Conservation (phyloP, 2,888 invertebrate genomes). For the Volucella inanis region DNA sequence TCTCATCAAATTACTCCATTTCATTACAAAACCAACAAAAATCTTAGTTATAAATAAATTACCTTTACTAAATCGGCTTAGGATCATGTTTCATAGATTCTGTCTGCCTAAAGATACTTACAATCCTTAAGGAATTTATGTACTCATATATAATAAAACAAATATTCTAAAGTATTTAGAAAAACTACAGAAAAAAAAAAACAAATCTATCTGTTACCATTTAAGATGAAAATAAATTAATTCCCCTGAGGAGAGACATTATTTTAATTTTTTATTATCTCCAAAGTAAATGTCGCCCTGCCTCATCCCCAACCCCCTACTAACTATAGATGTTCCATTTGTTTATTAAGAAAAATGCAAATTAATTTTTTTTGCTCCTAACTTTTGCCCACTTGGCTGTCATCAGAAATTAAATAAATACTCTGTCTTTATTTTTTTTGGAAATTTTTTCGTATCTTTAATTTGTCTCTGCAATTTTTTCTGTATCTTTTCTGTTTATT, state of each 20-base stretch:
- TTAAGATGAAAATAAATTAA: conserved; percentile 29
- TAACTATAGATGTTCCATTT: conserved; percentile 18
- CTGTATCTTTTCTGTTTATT: background rate
- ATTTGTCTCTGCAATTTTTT: background rate
- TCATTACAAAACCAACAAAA: too few species aligned
- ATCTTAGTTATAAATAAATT: too few species aligned
- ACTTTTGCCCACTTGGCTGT: conserved; percentile 28
- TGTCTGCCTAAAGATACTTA: too few species aligned
- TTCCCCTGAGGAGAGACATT: conserved; percentile 21
- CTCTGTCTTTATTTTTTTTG: conserved; percentile 10
- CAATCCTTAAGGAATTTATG: too few species aligned
- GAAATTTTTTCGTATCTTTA: background rate
- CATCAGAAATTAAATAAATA: conserved; percentile 2
- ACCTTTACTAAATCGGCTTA: too few species aligned
- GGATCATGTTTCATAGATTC: too few species aligned
- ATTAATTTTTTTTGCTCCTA: conserved; percentile 11
- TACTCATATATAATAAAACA: too few species aligned
- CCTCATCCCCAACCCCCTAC: background rate
- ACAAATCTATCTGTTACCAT: conserved; percentile 4
- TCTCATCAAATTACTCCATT: too few species aligned
- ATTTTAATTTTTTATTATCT: background rate
- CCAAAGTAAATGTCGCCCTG: background rate
- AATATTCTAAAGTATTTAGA: too few species aligned
- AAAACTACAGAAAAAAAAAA: background rate
- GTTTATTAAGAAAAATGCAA: conserved; percentile 45